Conservation (phyloP, 2,888 invertebrate genomes). For the Trachelus stipa region DNA sequence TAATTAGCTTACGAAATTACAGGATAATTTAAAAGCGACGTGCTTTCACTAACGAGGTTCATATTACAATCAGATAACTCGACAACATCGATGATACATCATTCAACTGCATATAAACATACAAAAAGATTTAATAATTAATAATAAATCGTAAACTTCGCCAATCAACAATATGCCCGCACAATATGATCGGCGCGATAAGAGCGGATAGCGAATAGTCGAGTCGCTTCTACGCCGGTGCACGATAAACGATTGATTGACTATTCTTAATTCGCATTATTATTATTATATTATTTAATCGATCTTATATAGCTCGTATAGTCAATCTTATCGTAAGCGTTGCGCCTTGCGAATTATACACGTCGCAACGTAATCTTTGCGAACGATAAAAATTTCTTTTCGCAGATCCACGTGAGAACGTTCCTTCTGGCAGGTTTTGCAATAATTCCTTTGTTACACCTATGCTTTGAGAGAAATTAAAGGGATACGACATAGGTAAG, state of each 20-base stretch:
- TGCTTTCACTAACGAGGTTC: conserved; percentile 50
- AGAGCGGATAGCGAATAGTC: neutral
- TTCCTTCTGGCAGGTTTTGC: neutral
- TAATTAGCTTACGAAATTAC: conserved; percentile 53
- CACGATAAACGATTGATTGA: neutral
- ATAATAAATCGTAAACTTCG: conserved; percentile 1
- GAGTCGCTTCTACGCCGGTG: neutral
- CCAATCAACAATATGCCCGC: neutral
- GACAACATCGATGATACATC: conserved; percentile 51
- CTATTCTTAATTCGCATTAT: conserved; percentile 1
- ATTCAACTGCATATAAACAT: conserved; percentile 63
- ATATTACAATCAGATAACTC: conserved; percentile 46
- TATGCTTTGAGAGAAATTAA: neutral
- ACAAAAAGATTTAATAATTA: conserved; percentile 47
- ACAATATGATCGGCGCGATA: neutral
- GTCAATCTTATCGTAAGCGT: neutral
- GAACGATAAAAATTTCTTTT: neutral
- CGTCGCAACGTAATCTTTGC: neutral
- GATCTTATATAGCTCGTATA: neutral
- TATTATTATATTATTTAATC: neutral
- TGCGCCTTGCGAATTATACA: neutral
- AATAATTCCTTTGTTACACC: neutral
- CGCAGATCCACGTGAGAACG: neutral
- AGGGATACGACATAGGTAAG: neutral
- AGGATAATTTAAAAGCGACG: conserved; percentile 49